A percentile compares a stretch with the other conserved stretches of the same genome.
These are phyloP conservation scores for Ennomos fuscantarius DNA, from an alignment of 2,888 invertebrate genomes.

Conservation along the genomic window DNA sequence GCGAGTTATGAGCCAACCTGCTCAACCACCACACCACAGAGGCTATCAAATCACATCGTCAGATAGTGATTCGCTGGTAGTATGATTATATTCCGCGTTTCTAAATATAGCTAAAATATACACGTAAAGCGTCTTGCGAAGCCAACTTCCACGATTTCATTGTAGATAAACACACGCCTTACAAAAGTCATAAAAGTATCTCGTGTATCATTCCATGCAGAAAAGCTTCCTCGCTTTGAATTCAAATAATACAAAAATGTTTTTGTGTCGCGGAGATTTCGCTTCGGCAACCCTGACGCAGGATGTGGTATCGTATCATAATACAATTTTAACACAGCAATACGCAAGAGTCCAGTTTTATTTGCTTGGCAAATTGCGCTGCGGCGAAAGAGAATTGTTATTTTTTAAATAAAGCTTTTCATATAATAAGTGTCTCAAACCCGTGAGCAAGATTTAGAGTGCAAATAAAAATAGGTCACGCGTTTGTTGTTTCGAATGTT, in stretches of 20 bases:
- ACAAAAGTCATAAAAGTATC: conserved; percentile 20
- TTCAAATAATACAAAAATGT: conserved; percentile 34
- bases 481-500: no score
- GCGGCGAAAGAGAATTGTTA: no score
- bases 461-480: no score
- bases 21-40: no score
- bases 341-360: conserved; percentile 31
- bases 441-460: no score
- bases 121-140: background rate
- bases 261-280: conserved; percentile 24
- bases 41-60: no score
- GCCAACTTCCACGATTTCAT: conserved; percentile 9
- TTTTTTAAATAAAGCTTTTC: no score
- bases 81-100: no score
- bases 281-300: conserved; percentile 30
- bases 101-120: background rate
- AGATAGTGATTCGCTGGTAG: no score
- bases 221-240: conserved; percentile 25
- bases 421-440: no score
- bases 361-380: conserved; percentile 26
- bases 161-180: conserved; percentile 23
- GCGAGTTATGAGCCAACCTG: no score
- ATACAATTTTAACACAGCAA: conserved; percentile 27
- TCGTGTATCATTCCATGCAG: conserved; percentile 29
- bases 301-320: conserved; percentile 20